Percentiles rank a stretch among this genome's conserved stretches.
These are phyloP conservation scores for Boloria euphrosyne DNA, from an alignment of 2,888 invertebrate species.

Conservation along the genomic window DNA sequence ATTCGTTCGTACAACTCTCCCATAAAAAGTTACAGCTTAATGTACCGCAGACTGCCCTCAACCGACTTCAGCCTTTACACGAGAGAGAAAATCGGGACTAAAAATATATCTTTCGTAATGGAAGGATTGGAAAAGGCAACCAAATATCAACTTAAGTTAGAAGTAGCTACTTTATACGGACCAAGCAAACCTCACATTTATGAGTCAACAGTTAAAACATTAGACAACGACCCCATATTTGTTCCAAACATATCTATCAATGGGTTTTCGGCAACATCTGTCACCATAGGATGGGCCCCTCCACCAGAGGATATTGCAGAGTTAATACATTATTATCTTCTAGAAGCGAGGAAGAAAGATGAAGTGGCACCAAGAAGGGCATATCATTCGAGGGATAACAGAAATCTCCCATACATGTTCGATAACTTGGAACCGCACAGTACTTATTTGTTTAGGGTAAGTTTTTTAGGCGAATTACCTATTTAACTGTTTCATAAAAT, in stretches of 20 bases:
- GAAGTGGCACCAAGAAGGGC: slow-evolving; percentile 81
- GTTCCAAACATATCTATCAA: slow-evolving; percentile 90
- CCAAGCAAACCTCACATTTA: slow-evolving; percentile 77
- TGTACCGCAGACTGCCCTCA: slow-evolving; percentile 67
- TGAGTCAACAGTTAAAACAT: slow-evolving; percentile 78
- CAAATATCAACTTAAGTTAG: slow-evolving; percentile 85
- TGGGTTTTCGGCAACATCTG: slow-evolving; percentile 85
- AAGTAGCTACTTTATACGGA: slow-evolving; percentile 86
- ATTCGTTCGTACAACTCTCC: slow-evolving; percentile 88
- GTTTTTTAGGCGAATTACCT: background rate
- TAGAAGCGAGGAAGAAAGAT: slow-evolving; percentile 84
- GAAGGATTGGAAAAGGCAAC: slow-evolving; percentile 85
- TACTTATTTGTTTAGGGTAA: slow-evolving; percentile 89
- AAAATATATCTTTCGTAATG: slow-evolving; percentile 86
- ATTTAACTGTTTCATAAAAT: too few relatives aligned
- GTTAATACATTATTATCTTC: slow-evolving; percentile 88
- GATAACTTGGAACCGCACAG: slow-evolving; percentile 89
- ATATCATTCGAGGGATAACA: slow-evolving; percentile 84
- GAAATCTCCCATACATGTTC: slow-evolving; percentile 89
- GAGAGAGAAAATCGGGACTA: slow-evolving; percentile 82
- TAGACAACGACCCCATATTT: slow-evolving; percentile 88
- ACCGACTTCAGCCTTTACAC: slow-evolving; percentile 70
- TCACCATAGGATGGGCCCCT: slow-evolving; percentile 90
- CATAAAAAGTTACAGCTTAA: slow-evolving; percentile 82
- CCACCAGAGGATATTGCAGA: slow-evolving; percentile 85